Base-by-base conservation (phyloP, 2,888 invertebrate species). In the Disparrhopalites patrizii region DNA sequence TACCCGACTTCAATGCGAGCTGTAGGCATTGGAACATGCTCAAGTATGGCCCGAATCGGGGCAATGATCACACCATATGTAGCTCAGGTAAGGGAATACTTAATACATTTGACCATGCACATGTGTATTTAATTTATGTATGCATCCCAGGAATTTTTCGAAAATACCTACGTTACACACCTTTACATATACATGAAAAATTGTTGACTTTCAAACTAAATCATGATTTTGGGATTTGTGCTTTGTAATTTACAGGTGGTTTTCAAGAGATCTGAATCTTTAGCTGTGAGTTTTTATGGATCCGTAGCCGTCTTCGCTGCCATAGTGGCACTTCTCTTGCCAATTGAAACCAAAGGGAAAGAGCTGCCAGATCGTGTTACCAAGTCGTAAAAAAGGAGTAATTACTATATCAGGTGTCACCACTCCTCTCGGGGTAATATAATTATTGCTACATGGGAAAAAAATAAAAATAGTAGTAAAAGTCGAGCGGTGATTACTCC, bases 11-110 rank as follows among this genome's bases (percentile, higher is more conserved):
- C 91, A 23, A 80, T 94, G 55, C 81, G 94, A 64, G 89, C 94
- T 1, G 87, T 93, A 4, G 95, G 95, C 0, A 89, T 96, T n/a
- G 94, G 94, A 5, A 89, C 91, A 0, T 93, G 93, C 78, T 93
- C 93, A 75, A 90, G 91, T 0, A 89, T 93, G 82, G 94, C 94
- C 0, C 81, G 96, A 50, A 83, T 95, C 10, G 96, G 95, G 10
- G 94, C 94, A 25, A 94, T 96, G 90, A 81, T 91, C 18, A 95
- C 95, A 0, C 95, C 95, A 0, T 94, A 94, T 77, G 87, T 96
- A 1, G 94, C 95, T 3, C 94, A 95, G 85, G 93, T 91, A 74
- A 78, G 58, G 25, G 27, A 18, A 23, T 30, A 33, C 33, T n/a
- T n/a, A n/a, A n/a, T n/a, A n/a, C n/a, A n/a, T n/a, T n/a, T n/a